A percentile compares a stretch with the other conserved stretches of the same genome.
Conservation (phyloP, 2,113 vertebrate species). For the Alligator mississippiensis region DNA sequence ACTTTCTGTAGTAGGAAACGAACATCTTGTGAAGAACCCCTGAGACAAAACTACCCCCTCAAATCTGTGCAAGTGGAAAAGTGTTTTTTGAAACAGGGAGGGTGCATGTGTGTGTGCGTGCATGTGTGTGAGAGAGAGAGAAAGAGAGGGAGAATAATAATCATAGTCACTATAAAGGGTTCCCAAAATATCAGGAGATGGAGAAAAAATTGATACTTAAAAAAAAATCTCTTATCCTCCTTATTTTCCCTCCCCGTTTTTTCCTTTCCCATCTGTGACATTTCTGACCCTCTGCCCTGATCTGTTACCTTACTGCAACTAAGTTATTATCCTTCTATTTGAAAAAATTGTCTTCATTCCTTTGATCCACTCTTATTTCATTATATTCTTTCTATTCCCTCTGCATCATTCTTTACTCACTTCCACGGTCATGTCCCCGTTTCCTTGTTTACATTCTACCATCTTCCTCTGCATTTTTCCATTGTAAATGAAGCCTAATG, state of each 20-base stretch:
- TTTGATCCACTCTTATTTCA: slow-evolving; percentile 52
- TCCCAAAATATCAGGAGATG: slow-evolving; percentile 28
- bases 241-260: not conserved
- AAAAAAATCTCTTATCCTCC: not conserved
- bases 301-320: slow-evolving; percentile 4
- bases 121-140: not conserved
- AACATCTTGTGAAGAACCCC: slow-evolving; percentile 69
- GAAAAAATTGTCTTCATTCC: slow-evolving; percentile 54
- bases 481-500: not conserved
- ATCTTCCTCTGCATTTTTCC: slow-evolving; percentile 61
- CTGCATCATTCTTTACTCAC: slow-evolving; percentile 13
- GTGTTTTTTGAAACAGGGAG: slow-evolving; percentile 62
- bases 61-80: slow-evolving; percentile 64
- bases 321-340: not conserved
- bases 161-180: slow-evolving; percentile 13
- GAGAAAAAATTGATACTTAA: not conserved
- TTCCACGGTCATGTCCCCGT: slow-evolving; percentile 50
- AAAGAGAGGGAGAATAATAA: not conserved
- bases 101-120: slow-evolving; percentile 31
- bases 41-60: slow-evolving; percentile 62
- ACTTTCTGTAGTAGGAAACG: slow-evolving; percentile 54
- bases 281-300: slow-evolving; percentile 25
- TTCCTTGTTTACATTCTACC: slow-evolving; percentile 62
- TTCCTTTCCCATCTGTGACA: not conserved
- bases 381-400: slow-evolving; percentile 42